These are phyloP conservation scores for Silurus lanzhouensis DNA, from an alignment of 2,797 vertebrate species.

Conservation along the genomic window DNA sequence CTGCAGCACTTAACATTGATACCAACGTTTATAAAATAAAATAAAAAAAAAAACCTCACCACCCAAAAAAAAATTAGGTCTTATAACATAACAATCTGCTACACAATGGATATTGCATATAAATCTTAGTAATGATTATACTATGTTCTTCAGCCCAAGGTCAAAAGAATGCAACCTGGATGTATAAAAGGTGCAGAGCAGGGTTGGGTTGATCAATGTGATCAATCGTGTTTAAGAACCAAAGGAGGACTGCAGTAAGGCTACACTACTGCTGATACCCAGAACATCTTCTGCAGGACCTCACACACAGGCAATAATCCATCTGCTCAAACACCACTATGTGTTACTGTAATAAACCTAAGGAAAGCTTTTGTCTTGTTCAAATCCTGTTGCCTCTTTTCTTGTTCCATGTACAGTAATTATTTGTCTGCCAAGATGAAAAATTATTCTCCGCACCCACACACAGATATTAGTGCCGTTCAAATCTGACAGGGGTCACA, in stretches of 20 bases:
- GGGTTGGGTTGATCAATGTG: slow-evolving; percentile 28
- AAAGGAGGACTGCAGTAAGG: slow-evolving; percentile 33
- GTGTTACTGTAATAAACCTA: background rate
- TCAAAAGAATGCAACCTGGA: slow-evolving; percentile 27
- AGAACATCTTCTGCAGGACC: slow-evolving; percentile 11
- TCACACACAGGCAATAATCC: slow-evolving; percentile 15
- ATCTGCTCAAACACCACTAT: background rate
- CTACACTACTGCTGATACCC: slow-evolving; percentile 28
- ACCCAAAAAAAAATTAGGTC: too few species aligned
- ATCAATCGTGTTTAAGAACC: slow-evolving; percentile 46
- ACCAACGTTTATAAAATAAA: background rate
- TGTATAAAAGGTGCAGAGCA: slow-evolving; percentile 20
- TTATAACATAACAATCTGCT: too few species aligned
- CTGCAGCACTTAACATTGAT: background rate
- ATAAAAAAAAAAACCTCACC: too few species aligned
- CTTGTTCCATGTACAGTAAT: background rate
- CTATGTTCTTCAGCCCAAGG: slow-evolving; percentile 30
- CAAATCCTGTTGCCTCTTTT: background rate
- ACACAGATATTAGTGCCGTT: background rate
- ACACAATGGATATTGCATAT: background rate
- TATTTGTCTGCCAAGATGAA: background rate
- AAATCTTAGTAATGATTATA: background rate
- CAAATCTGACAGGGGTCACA: background rate
- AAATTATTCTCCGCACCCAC: background rate
- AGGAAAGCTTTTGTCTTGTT: background rate